Conservation (phyloP, 2,797 vertebrate genomes). For the Synaphobranchus kaupii region DNA sequence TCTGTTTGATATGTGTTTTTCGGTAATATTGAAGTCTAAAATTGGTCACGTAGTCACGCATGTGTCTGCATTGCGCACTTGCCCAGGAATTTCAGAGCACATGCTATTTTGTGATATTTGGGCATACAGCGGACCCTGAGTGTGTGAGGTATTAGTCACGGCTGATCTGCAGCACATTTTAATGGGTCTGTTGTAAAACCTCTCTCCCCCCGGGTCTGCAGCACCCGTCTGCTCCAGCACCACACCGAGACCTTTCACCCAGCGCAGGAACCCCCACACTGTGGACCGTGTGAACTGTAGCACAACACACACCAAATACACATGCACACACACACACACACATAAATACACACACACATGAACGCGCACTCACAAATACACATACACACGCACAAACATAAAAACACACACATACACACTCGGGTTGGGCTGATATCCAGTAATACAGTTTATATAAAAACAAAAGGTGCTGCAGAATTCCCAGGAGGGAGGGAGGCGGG, state of each 20-base stretch:
- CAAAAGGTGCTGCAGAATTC: not conserved
- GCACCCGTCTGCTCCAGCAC: conserved; percentile 42
- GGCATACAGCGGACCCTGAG: not conserved
- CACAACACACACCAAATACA: conserved; percentile 33
- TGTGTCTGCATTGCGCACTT: not conserved
- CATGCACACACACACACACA: conserved; percentile 13
- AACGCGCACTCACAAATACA: conserved; percentile 33
- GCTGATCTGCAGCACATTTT: not conserved
- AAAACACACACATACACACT: not conserved
- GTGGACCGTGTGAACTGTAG: not conserved
- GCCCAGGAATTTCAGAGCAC: not conserved
- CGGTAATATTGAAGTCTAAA: not conserved
- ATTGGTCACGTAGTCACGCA: not conserved
- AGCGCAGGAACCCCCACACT: not conserved
- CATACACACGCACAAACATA: not conserved
- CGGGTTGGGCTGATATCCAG: too few relatives aligned
- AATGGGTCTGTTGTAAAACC: not conserved
- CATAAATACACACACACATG: not conserved
- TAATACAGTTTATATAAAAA: too few relatives aligned
- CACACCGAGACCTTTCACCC: conserved; percentile 42
- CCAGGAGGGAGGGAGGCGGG: not conserved
- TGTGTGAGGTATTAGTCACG: not conserved
- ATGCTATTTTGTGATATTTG: conserved; percentile 12
- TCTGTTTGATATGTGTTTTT: not conserved
- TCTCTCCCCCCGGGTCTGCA: not conserved